Evolutionary conservation across 2,797 vertebrate species (phyloP), one percentile per base, ranked within the genome.

Genomic region (Pelobates cultripes): DNA sequence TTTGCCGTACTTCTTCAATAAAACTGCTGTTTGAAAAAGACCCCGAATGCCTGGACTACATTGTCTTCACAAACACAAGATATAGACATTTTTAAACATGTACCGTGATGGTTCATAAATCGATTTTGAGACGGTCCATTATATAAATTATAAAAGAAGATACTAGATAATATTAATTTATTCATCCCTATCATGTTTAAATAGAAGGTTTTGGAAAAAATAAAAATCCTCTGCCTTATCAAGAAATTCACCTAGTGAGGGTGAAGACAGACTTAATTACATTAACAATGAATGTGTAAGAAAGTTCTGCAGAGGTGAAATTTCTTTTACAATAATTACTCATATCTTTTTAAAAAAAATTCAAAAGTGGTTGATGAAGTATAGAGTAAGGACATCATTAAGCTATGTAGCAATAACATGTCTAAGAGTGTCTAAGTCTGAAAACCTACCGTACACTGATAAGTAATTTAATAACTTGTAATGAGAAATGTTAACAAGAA

Each of bases 291-390:
- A 90, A 91, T 82, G 88, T 74, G 81, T 78, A 86, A 80, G 53
- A 88, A 86, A 87, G 73, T 83, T 71, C 80, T 88, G 68, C 79
- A 85, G 85, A 90, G 86, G 87, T 91, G 84, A 91, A 90, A 89
- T 88, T 88, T 89, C 90, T 86, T 86, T 89, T 90, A 89, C 89
- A 92, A 91, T 85, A 91, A 90, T 92, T 92, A 90, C 60, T 87
- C 61, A 55, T 90, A 90, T 91, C 86, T 85, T 83, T 75, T n/a
- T n/a, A n/a, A n/a, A n/a, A 83, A 81, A 85, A 90, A 90, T 90
- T 88, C 81, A 87, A 70, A 90, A 41, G 85, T 15, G 86, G 84
- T 87, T 75, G 64, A 73, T 86, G 84, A 89, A 87, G 40, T n/a
- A 14, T 55, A 84, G 68, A 85, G 66, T 43, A 71, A 15, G 51